Base-by-base conservation (phyloP, 2,113 vertebrate genomes). In the Gnathonemus longibarbis region DNA sequence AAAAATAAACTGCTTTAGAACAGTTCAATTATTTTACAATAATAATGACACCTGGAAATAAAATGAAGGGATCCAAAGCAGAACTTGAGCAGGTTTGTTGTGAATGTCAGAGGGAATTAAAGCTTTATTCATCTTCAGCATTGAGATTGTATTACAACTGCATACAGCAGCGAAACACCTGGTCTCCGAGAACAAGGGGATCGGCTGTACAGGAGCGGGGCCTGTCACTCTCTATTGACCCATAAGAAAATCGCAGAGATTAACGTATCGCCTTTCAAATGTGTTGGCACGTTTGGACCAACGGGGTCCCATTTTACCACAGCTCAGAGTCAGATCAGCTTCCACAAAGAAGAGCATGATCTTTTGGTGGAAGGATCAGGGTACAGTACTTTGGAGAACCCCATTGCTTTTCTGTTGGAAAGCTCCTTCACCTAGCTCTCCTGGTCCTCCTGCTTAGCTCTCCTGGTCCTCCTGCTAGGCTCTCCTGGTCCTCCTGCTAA, bases 181-280 rank as follows among this genome's bases (percentile, higher is more conserved):
- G 49, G 11, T n/a, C 49, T 31, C 45, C 62, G 52, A 89, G 90
- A 89, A 86, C 35, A 84, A 86, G 87, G 53, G 45, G 50, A 48
- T 27, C 1, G 62, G 84, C 50, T 62, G 24, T 84, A 48, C 62
- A 80, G 87, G 87, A 88, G 84, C 21, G 46, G 50, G 83, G 56
- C 35, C 89, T 48, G 89, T 42, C 89, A 88, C 27, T 89, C 70
- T 84, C 66, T 62, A 88, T 87, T 88, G 74, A 83, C 77, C n/a
- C 80, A 77, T 88, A 89, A 86, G 87, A 74, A 84, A 85, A 91
- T 74, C 19, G 8, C n/a, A 35, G 42, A 84, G 87, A 91, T 91
- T 70, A 84, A 88, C 89, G 58, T 84, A 91, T 90, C 89, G 77
- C 7, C n/a, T 91, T 91, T 91, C 91, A 90, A 90, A 86, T 70